Evolutionary conservation across 1,140 invertebrate species (phyloP).

Genomic region (Triops cancriformis): DNA sequence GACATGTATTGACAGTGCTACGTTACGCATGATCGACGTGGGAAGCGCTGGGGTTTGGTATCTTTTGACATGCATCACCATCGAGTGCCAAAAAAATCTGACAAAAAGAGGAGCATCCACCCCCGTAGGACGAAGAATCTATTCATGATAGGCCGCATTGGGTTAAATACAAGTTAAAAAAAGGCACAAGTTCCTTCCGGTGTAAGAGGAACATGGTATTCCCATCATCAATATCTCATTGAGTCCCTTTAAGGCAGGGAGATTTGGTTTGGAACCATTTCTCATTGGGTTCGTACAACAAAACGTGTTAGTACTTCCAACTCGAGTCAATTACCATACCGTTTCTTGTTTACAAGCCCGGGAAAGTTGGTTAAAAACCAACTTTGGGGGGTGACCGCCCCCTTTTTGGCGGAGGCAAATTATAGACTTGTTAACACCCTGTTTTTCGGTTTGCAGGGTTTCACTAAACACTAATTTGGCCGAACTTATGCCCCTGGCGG

Average conservation of each 20-base stretch:
- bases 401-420: background rate
- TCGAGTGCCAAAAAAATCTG: background rate
- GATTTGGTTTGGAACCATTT: background rate
- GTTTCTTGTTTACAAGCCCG: background rate
- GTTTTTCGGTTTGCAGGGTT: background rate
- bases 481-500: background rate
- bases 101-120: background rate
- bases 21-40: constrained; percentile 8
- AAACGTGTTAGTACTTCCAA: background rate
- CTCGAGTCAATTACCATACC: background rate
- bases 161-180: background rate
- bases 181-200: background rate
- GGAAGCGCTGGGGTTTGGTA: background rate
- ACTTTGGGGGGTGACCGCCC: background rate
- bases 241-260: background rate
- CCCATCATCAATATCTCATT: background rate
- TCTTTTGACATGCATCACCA: too few relatives aligned
- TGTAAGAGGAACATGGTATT: background rate
- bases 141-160: background rate
- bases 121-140: background rate
- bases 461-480: background rate
- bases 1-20: background rate
- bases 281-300: too few relatives aligned
- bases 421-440: background rate
- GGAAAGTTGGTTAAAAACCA: too few relatives aligned